A percentile compares a stretch with the other conserved stretches of the same genome.
These are phyloP conservation scores for Ictidomys tridecemlineatus DNA, from an alignment of 2,113 vertebrate genomes.

Conservation along the genomic window DNA sequence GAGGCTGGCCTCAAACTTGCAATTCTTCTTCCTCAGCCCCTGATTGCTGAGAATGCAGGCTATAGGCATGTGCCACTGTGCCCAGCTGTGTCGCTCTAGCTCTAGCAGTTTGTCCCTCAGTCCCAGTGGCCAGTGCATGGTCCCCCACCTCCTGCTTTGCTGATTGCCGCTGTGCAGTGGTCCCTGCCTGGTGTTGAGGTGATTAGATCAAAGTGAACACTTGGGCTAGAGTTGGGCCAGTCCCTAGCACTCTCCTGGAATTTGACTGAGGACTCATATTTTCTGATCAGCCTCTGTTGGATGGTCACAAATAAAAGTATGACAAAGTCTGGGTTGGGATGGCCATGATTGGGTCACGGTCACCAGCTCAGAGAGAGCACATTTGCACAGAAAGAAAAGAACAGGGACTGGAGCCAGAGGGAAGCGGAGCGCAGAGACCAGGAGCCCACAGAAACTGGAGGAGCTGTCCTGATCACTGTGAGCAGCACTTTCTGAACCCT, in stretches of 20 bases:
- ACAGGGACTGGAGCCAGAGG: neutral
- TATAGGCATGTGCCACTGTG: too few relatives aligned
- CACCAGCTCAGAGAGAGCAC: neutral
- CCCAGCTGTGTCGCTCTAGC: too few relatives aligned
- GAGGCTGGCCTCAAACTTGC: too few relatives aligned
- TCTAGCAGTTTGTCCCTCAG: too few relatives aligned
- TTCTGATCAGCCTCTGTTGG: neutral
- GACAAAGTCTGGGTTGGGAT: neutral
- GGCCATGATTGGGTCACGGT: rapidly evolving
- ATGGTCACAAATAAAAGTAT: neutral
- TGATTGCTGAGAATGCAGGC: too few relatives aligned
- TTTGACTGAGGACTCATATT: neutral
- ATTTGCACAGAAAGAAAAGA: too few relatives aligned
- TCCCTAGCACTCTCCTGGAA: neutral
- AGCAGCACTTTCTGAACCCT: neutral
- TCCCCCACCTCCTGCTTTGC: neutral
- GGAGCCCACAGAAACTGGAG: neutral
- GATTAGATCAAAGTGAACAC: too few relatives aligned
- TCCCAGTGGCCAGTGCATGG: neutral
- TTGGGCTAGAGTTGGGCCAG: neutral
- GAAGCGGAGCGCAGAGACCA: too few relatives aligned
- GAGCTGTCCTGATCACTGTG: neutral
- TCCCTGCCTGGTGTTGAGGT: too few relatives aligned
- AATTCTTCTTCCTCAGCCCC: too few relatives aligned
- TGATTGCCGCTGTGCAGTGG: rapidly evolving